Evolutionary conservation across 92 coral and sea anemone species (phyloP), one percentile per base, ranked within the genome.

Genomic region (Porites rus): DNA sequence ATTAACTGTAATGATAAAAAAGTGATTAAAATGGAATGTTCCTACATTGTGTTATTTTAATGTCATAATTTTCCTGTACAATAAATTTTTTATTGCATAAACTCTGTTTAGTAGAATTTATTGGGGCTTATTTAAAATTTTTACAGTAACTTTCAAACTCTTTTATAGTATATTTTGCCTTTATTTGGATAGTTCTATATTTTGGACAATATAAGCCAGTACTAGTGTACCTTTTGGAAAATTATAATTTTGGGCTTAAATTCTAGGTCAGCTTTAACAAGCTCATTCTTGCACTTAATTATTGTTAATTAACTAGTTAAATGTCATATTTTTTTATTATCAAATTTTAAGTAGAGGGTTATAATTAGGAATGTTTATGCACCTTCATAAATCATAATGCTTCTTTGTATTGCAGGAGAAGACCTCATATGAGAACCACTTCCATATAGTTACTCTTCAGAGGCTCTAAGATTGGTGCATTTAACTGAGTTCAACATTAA

Each of bases 381-480:
- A 66, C 17, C 17, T 80, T 7, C 65, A 16, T 68, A 70, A 22
- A 79, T 81, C 56, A 69, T 31, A 68, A 17, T 59, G 76, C 28
- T 70, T 53, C 51, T 10, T 81, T 11, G 71, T 81, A 70, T 81
- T 81, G 86, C 78, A 81, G 86, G 19, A 22, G n/a, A 43, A 54
- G 58, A 69, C 76, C 76, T 19, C 18, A 24, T 24, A 20, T 54
- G 75, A 38, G 46, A 4, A 18, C 31, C 16, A 16, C 14, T 6
- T 18, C 60, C 77, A 46, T 81, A 54, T 69, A 69, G 25, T 66
- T 8, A 38, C 46, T 69, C 51, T 38, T 51, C 38, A 20, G 65
- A 58, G 58, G 59, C 6, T 11, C 14, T 14, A 28, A 81, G 60
- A 81, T 69, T 69, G 66, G 18, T 59, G 60, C 56, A 8, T 6